Percentiles rank a stretch among this genome's conserved stretches.
phyloP scores from a whole-genome alignment of 2,797 vertebrate species.

The Coccyzus lansbergi region DNA sequence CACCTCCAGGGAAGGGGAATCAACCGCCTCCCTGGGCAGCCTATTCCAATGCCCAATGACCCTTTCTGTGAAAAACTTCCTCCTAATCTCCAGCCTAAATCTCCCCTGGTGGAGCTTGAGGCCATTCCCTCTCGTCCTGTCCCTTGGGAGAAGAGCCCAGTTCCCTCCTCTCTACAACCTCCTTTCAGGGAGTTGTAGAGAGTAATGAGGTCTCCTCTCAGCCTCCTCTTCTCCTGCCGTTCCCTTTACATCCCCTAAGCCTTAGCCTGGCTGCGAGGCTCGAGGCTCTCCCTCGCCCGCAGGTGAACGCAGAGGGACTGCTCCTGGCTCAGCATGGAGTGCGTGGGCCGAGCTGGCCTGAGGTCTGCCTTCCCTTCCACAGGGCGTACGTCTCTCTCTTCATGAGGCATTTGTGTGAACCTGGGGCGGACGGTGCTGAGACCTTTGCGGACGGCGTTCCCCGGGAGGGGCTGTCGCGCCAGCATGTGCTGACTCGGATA shows the following conservation, averaged over 20 bases:
- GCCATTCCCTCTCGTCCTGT: too few species aligned
- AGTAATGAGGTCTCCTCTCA: too few species aligned
- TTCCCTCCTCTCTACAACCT: too few species aligned
- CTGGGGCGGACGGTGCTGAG: conserved; percentile 93
- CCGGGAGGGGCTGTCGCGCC: conserved; percentile 93
- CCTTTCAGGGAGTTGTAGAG: too few species aligned
- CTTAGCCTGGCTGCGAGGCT: background rate
- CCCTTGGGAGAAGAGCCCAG: too few species aligned
- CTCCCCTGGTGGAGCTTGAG: too few species aligned
- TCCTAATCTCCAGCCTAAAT: too few species aligned
- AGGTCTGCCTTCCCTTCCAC: background rate
- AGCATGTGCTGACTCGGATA: conserved; percentile 96
- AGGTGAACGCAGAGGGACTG: rapidly evolving
- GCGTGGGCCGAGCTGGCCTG: rapidly evolving
- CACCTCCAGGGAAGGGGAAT: too few species aligned
- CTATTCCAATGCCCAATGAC: too few species aligned
- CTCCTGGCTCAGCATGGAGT: background rate
- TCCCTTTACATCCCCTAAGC: background rate
- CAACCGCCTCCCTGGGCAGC: too few species aligned
- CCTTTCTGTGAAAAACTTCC: too few species aligned
- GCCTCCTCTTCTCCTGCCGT: rapidly evolving
- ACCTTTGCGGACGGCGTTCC: conserved; percentile 97
- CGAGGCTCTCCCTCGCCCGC: rapidly evolving
- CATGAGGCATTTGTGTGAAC: conserved; percentile 97
- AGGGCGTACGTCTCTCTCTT: conserved; percentile 98